Evolutionary conservation across 2,113 vertebrate genomes (phyloP), one percentile per base, ranked within the genome.

Genomic region (Sarotherodon lohbergeri): DNA sequence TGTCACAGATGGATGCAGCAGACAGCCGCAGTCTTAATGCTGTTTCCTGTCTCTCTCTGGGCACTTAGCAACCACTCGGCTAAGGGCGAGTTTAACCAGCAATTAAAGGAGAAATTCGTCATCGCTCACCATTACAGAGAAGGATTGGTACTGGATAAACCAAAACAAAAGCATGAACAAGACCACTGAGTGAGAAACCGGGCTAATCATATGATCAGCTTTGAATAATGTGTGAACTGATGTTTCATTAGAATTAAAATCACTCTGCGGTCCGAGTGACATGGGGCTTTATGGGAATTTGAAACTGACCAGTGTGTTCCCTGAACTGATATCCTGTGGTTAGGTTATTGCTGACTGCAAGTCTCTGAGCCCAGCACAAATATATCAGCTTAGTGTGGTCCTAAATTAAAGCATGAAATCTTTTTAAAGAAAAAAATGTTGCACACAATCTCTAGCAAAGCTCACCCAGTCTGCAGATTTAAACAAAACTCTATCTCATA

Each of bases 41-140:
- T 89, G 84, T 89, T 94, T 95, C 93, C 94, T 94, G 92, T 95
- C 94, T 95, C 86, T 93, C 86, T 81, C 81, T 71, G 90, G 89
- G 89, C 94, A 95, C 95, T 95, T 93, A 94, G 94, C 91, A 94
- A 95, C 94, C 90, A 9, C 90, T 61, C 81, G 80, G 81, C 84
- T 81, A 81, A 81, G 86, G 55, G 80, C 19, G 16, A 85, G 85
- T 82, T 92, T 84, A 94, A 89, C 88, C 50, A 22, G 93, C 91
- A 89, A 94, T 95, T 93, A 94, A 86, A 73, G 81, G 68, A 83
- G 71, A 34, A 36, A 80, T 92, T 86, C 11, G 54, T 92, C 91
- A 94, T 79, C 10, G 3, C 29, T 85, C 27, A 66, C 17, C 48
- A 32, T 81, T 55, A 22, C 2, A 5, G 39, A 36, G 43, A 36